Conservation (phyloP, 53 echinoderm and acorn worm genomes). For the Crossaster papposus region DNA sequence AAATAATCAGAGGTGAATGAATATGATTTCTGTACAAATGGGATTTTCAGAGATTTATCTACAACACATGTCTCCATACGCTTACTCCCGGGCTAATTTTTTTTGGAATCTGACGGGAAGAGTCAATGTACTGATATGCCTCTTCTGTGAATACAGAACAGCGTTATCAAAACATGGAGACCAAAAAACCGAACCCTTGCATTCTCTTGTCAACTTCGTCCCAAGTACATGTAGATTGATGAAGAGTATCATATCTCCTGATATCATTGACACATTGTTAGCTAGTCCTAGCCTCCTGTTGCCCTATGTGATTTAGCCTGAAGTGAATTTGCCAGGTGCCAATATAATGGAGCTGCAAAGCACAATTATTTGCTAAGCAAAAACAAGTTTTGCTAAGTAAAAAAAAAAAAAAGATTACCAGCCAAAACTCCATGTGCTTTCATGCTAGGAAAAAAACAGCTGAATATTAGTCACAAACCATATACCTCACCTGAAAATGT, state of each 20-base stretch:
- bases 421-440: too few species aligned
- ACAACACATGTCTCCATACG: not conserved
- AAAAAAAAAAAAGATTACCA: too few species aligned
- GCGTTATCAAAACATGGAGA: not conserved
- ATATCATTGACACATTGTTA: not conserved
- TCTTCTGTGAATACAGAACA: not conserved
- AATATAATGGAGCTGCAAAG: too few species aligned
- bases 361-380: too few species aligned
- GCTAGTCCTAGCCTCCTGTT: not conserved
- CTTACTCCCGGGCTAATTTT: not conserved
- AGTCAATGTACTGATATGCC: not conserved
- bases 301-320: not conserved
- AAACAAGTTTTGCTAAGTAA: too few species aligned
- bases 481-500: too few species aligned
- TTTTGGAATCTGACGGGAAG: not conserved
- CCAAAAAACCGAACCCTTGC: not conserved
- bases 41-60: not conserved
- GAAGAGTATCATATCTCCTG: not conserved
- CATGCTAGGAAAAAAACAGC: too few species aligned
- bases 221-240: not conserved
- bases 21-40: not conserved
- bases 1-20: not conserved
- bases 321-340: too few species aligned
- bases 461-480: too few species aligned
- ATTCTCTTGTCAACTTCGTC: not conserved